Evolutionary conservation across 2,113 vertebrate species (phyloP), one percentile per base, ranked within the genome.

Genomic region (Oreocharis arfaki): DNA sequence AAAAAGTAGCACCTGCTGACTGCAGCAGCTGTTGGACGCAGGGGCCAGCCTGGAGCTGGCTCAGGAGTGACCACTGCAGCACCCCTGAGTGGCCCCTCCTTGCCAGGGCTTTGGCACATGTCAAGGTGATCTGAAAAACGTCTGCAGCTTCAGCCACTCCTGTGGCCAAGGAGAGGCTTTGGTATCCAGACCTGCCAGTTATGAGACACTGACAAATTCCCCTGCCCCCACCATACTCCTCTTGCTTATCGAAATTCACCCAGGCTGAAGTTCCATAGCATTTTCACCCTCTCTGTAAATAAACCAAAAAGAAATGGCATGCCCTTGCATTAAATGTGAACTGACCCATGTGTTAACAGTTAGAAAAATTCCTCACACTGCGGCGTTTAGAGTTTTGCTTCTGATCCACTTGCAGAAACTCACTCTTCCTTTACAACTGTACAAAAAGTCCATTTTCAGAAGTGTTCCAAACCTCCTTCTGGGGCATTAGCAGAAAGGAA

Each of bases 401-500:
- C 70, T 47, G 50, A 88, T 77, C 70, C 67, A 50, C 71, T 88
- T 88, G 84, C 32, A 9, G 76, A 86, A 90, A 70, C 78, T 91
- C 93, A 75, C 52, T 75, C 32, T 84, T 90, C 69, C 75, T 96
- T 89, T 79, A 59, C 41, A 87, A 61, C 44, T 67, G 50, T 89
- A 95, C 57, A 74, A 57, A 85, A 83, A 55, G 59, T 3, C 42
- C 9, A 42, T 93, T 84, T 88, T 80, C 37, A 57, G 55, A 90
- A 95, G 52, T 46, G 41, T 91, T 94, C 81, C 55, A 83, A 63
- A 94, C 44, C 56, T 93, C 10, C 42, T 92, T 56, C 47, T 3
- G 46, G 95, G 96, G 90, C 93, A 95, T 93, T 91, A 96, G 88
- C 83, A 93, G 85, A 81, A 95, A 88, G 68, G 83, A 96, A 90